phyloP scores from a whole-genome alignment of 2,113 vertebrate genomes.

The Probosciger aterrimus region DNA sequence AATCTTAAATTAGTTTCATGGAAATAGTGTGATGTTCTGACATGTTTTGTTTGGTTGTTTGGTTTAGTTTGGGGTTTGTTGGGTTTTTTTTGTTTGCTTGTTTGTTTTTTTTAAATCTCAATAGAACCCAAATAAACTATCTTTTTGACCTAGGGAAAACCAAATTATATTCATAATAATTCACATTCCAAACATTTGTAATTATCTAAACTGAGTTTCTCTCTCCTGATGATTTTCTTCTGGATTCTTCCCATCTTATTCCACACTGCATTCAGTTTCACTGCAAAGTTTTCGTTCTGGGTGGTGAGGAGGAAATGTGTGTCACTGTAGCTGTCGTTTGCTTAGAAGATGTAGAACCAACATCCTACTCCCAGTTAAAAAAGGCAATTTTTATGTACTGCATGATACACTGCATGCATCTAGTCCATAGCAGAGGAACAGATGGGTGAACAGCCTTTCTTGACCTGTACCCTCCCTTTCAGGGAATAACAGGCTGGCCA shows the following conservation, averaged over 20 bases:
- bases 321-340: not conserved
- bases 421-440: not conserved
- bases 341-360: not conserved
- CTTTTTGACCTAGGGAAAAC: not conserved
- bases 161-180: not conserved
- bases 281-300: not conserved
- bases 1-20: accelerated
- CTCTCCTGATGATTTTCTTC: not conserved
- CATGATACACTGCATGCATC: not conserved
- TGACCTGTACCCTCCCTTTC: not conserved
- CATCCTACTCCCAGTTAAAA: not conserved
- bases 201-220: not conserved
- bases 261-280: not conserved
- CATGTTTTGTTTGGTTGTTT: not conserved
- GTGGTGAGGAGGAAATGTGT: not conserved
- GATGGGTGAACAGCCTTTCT: not conserved
- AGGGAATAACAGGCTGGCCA: not conserved
- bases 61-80: not conserved
- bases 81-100: not conserved
- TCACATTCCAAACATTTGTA: not conserved
- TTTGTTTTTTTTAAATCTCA: not conserved
- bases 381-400: not conserved
- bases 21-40: not conserved
- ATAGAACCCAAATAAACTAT: not conserved
- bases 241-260: not conserved